phyloP scores from a whole-genome alignment of 2,888 invertebrate species.

The Lottia gigantea region DNA sequence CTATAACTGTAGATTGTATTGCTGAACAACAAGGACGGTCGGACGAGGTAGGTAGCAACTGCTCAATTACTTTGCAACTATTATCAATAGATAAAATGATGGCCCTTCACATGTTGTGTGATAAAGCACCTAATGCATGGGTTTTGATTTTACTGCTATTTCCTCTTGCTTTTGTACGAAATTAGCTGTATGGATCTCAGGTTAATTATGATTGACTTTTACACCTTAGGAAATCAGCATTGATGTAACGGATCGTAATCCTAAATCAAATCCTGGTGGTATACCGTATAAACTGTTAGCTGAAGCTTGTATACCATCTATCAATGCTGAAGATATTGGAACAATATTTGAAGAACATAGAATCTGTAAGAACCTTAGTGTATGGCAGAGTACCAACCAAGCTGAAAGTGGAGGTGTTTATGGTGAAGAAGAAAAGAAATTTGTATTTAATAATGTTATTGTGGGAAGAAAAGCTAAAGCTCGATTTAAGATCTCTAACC shows the following conservation, averaged over 20 bases:
- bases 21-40: conserved; percentile 63
- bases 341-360: conserved; percentile 69
- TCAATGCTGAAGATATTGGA: conserved; percentile 63
- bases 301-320: conserved; percentile 66
- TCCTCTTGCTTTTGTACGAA: neutral
- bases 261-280: conserved; percentile 58
- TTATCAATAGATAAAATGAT: neutral
- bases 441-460: conserved; percentile 68
- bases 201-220: neutral
- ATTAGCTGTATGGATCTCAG: neutral
- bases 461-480: conserved; percentile 66
- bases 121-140: too few relatives aligned
- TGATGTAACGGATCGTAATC: conserved; percentile 66
- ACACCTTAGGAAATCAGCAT: conserved; percentile 61
- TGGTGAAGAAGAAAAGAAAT: conserved; percentile 66
- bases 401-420: conserved; percentile 64
- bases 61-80: too few relatives aligned
- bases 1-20: conserved; percentile 66
- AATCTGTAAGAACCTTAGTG: conserved; percentile 64
- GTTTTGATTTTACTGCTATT: neutral
- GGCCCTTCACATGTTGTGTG: too few relatives aligned
- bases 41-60: conserved; percentile 65
- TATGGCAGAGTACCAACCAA: conserved; percentile 60
- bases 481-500: conserved; percentile 67
- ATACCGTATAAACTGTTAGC: conserved; percentile 65